A percentile compares a stretch with the other conserved stretches of the same genome.
These are phyloP conservation scores for Drosophila dives DNA, from an alignment of 2,888 invertebrate genomes.

Conservation along the genomic window DNA sequence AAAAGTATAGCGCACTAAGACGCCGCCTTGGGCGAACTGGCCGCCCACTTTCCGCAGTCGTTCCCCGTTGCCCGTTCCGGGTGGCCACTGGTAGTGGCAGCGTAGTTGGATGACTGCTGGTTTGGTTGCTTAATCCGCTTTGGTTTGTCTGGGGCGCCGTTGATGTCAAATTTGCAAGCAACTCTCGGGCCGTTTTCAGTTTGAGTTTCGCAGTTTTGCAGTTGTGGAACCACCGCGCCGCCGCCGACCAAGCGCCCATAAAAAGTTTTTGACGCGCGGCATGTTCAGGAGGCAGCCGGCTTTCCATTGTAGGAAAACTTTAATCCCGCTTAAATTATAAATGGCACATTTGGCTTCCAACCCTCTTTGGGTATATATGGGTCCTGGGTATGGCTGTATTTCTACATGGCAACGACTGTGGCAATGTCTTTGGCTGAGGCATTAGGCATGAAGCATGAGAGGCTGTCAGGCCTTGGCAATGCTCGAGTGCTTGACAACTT, in stretches of 20 bases:
- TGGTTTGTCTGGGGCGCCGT: slow-evolving; percentile 70
- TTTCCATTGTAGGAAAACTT: slow-evolving; percentile 74
- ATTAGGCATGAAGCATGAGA: not conserved
- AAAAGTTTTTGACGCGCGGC: slow-evolving; percentile 74
- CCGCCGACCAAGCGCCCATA: slow-evolving; percentile 42
- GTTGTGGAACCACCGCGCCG: not conserved
- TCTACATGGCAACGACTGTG: slow-evolving; percentile 7
- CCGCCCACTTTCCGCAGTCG: not conserved
- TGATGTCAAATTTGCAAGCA: slow-evolving; percentile 75
- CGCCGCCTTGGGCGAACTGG: slow-evolving; percentile 49
- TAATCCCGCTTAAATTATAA: slow-evolving; percentile 79
- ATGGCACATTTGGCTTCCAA: slow-evolving; percentile 74
- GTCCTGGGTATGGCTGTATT: not conserved
- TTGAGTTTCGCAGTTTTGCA: slow-evolving; percentile 34
- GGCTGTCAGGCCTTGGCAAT: slow-evolving; percentile 41
- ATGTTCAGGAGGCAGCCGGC: slow-evolving; percentile 67
- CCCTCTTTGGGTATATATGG: slow-evolving; percentile 4
- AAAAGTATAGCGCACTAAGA: slow-evolving; percentile 43
- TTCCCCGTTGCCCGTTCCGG: not conserved
- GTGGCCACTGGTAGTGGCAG: not conserved
- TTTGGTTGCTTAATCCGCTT: slow-evolving; percentile 70
- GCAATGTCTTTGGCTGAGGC: slow-evolving; percentile 6
- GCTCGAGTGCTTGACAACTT: slow-evolving; percentile 68
- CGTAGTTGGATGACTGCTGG: slow-evolving; percentile 10
- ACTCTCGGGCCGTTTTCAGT: slow-evolving; percentile 61